These are phyloP conservation scores for Dolichallabes microphthalmus DNA, from an alignment of 2,113 vertebrate genomes.

Conservation along the genomic window DNA sequence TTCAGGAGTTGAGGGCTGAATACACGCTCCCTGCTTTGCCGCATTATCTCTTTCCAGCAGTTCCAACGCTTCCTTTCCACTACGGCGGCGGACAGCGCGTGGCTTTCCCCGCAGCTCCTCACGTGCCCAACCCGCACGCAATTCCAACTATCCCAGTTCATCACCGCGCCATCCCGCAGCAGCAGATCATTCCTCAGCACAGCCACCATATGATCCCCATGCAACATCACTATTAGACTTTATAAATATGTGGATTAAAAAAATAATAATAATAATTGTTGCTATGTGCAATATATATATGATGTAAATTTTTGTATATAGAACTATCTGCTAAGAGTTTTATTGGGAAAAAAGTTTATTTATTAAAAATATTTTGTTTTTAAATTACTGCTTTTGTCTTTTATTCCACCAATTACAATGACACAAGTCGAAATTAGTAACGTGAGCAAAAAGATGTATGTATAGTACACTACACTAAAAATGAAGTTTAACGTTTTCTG, in stretches of 20 bases:
- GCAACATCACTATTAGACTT: conserved; percentile 62
- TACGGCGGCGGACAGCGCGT: conserved; percentile 53
- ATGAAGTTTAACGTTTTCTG: no score
- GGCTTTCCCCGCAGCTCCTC: conserved; percentile 40
- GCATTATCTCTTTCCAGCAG: conserved; percentile 45
- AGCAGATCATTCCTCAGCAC: conserved; percentile 27
- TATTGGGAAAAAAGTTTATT: conserved; percentile 58
- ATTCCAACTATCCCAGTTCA: conserved; percentile 48
- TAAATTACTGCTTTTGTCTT: background rate
- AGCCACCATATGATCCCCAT: conserved; percentile 42
- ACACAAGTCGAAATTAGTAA: background rate
- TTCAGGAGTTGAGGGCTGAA: conserved; percentile 72
- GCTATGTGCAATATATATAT: conserved; percentile 41
- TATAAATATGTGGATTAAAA: conserved; percentile 53
- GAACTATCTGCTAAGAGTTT: conserved; percentile 46
- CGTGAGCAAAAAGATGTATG: background rate
- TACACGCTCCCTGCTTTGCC: conserved; percentile 66
- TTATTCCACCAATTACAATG: no score
- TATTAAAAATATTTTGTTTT: conserved; percentile 58
- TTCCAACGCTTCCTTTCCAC: conserved; percentile 59
- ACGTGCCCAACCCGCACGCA: conserved; percentile 49
- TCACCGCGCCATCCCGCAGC: conserved; percentile 42
- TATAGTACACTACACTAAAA: background rate
- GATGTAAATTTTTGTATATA: conserved; percentile 53
- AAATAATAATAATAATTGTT: no score